phyloP scores from a whole-genome alignment of 2,797 vertebrate species.

The Moxostoma hubbsi region DNA sequence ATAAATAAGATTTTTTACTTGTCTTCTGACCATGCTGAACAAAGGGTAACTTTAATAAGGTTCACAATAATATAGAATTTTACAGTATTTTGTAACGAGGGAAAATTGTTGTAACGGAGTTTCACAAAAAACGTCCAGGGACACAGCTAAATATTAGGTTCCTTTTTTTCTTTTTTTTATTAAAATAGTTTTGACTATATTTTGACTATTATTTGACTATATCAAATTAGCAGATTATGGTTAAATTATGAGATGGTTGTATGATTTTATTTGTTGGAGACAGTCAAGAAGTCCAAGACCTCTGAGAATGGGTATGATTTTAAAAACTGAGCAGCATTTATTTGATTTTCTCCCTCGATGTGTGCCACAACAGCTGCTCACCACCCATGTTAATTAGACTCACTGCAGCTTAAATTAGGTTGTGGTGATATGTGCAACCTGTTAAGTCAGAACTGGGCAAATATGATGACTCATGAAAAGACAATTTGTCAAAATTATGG shows the following conservation, averaged over 20 bases:
- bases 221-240: no score
- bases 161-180: no score
- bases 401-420: background rate
- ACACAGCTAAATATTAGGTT: background rate
- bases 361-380: conserved; percentile 7
- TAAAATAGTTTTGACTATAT: no score
- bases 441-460: no score
- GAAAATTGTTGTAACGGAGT: background rate
- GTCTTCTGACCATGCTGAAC: background rate
- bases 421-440: no score
- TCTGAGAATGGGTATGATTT: no score
- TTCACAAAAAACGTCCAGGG: background rate
- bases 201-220: no score
- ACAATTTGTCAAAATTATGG: no score
- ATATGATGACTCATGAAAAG: no score
- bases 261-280: no score
- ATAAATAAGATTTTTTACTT: background rate
- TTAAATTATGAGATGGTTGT: no score
- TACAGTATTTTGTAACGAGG: background rate
- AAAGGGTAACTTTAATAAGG: background rate
- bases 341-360: conserved; percentile 14
- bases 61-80: background rate
- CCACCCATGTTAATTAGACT: background rate
- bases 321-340: background rate
- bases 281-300: no score